Conservation (phyloP, 2,113 vertebrate genomes). For the Pteropus alecto region DNA sequence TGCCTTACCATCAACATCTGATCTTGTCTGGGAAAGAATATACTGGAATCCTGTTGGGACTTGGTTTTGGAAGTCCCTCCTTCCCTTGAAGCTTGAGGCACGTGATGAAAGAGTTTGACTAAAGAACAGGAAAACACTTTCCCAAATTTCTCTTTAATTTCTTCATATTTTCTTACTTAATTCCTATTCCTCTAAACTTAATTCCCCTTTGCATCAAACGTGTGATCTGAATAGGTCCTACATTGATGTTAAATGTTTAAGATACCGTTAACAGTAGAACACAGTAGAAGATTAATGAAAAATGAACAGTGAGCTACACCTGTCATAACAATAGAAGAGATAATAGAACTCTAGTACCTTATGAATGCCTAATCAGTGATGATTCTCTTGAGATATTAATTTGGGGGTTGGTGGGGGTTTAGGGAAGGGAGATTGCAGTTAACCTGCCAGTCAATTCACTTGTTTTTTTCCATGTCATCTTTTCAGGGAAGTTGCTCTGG, state of each 20-base stretch:
- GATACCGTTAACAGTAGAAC: not conserved
- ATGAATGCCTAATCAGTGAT: not conserved
- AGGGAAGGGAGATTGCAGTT: not conserved
- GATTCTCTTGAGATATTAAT: not conserved
- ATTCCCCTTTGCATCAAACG: not conserved
- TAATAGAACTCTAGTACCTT: not conserved
- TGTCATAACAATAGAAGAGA: not conserved
- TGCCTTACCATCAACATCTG: not conserved
- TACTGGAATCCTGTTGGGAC: not conserved
- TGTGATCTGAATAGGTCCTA: not conserved
- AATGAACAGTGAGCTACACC: not conserved
- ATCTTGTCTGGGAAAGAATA: not conserved
- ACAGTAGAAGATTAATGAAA: not conserved
- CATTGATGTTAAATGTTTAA: not conserved
- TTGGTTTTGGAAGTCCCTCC: not conserved
- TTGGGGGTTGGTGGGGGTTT: not conserved
- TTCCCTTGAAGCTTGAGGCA: not conserved
- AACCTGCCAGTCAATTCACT: not conserved
- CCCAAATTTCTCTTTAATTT: not conserved
- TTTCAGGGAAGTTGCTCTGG: not conserved
- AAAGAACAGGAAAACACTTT: not conserved
- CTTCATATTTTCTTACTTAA: not conserved
- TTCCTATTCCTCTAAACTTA: not conserved
- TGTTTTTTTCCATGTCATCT: not conserved
- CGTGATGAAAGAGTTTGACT: not conserved